phyloP scores from a whole-genome alignment of 2,888 invertebrate species.

The Branchipolynoe longqiensis region DNA sequence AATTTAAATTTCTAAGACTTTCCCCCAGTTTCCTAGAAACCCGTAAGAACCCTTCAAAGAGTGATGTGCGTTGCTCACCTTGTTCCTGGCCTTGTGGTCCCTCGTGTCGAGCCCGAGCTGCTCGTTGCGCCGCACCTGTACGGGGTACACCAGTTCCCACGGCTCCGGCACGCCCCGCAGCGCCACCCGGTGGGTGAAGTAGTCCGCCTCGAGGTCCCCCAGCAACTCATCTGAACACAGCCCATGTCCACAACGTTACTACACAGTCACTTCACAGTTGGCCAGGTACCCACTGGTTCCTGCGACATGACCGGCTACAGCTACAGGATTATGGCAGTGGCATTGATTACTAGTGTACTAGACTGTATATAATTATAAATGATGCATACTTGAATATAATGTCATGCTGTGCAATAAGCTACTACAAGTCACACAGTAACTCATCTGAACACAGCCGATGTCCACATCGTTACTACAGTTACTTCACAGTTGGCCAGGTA shows the following conservation, averaged over 20 bases:
- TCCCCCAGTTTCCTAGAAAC: no score
- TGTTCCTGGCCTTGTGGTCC: slow-evolving; percentile 78
- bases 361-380: background rate
- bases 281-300: background rate
- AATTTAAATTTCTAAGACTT: no score
- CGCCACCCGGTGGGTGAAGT: slow-evolving; percentile 64
- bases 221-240: slow-evolving; percentile 12
- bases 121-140: slow-evolving; percentile 81
- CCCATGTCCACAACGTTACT: background rate
- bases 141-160: slow-evolving; percentile 82
- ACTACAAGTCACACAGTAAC: background rate
- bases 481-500: no score
- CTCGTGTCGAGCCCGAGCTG: slow-evolving; percentile 81
- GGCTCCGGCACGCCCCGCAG: slow-evolving; percentile 78
- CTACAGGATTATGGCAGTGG: background rate
- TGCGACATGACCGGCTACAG: background rate
- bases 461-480: background rate
- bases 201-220: slow-evolving; percentile 1
- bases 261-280: background rate
- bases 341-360: background rate
- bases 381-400: background rate
- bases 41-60: background rate
- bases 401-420: slow-evolving; percentile 10
- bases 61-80: slow-evolving; percentile 70
- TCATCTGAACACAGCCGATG: background rate